Conservation (phyloP, 2,797 vertebrate genomes). For the Sebastiscus tertius region DNA sequence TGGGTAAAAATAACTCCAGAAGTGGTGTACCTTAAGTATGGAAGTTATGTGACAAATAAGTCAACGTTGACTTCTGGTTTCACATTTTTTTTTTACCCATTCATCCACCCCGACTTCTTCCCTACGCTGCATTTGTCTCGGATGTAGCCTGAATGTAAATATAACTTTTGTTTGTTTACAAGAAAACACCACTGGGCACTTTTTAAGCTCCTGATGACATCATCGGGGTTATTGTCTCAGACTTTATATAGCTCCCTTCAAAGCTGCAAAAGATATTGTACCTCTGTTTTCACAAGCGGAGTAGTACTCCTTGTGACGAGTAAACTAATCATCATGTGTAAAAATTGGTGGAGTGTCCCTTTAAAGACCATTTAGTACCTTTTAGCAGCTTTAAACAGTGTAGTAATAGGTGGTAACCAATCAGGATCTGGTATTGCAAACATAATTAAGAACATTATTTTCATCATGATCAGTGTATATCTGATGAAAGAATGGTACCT, state of each 20-base stretch:
- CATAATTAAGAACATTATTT: not conserved
- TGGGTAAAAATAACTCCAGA: too few relatives aligned
- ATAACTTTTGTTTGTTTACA: not conserved
- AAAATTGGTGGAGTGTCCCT: not conserved
- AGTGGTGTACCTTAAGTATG: too few relatives aligned
- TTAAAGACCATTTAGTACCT: not conserved
- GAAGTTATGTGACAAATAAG: too few relatives aligned
- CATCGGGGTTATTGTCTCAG: not conserved
- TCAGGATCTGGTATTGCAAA: not conserved
- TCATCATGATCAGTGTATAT: not conserved
- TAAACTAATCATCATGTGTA: too few relatives aligned
- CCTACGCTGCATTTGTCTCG: too few relatives aligned
- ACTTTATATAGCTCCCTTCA: too few relatives aligned
- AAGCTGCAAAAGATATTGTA: not conserved
- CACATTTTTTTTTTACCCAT: too few relatives aligned
- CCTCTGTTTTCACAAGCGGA: not conserved
- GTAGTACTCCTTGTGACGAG: not conserved
- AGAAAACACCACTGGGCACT: not conserved
- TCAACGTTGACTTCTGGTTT: too few relatives aligned
- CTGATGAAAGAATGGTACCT: not conserved
- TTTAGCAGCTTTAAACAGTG: not conserved
- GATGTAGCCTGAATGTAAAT: not conserved
- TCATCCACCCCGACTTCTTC: too few relatives aligned
- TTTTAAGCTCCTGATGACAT: not conserved
- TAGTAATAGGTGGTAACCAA: not conserved